Conservation (phyloP, 2,888 invertebrate species). For the Ametastegia equiseti region DNA sequence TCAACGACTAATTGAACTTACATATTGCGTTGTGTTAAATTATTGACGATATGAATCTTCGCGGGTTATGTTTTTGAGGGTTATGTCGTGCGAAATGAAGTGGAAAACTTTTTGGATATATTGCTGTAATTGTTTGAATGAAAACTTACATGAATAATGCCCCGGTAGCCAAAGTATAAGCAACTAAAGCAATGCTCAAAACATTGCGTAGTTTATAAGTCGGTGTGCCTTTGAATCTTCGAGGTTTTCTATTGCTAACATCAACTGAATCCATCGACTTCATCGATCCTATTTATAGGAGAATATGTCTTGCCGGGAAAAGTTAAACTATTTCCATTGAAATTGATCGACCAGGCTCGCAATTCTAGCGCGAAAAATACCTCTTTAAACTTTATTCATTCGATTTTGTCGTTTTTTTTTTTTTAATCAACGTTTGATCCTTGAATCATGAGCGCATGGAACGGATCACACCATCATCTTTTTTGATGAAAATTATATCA, state of each 20-base stretch:
- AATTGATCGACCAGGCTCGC: background rate
- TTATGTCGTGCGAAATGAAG: background rate
- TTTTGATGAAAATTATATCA: too few species aligned
- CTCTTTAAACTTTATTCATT: background rate
- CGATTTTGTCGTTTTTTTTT: too few species aligned
- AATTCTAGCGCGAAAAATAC: background rate
- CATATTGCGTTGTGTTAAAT: too few species aligned
- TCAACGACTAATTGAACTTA: too few species aligned
- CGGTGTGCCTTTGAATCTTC: conserved; percentile 63
- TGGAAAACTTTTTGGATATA: background rate
- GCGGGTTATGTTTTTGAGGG: too few species aligned
- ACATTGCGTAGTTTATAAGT: conserved; percentile 50
- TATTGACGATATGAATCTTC: too few species aligned
- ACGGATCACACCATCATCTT: background rate
- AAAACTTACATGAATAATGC: conserved; percentile 8
- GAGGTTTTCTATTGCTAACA: conserved; percentile 59
- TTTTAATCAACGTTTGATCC: background rate
- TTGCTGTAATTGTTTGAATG: background rate
- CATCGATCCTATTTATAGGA: background rate
- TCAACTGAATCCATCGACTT: conserved; percentile 56
- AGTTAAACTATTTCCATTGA: background rate
- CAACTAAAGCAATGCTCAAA: conserved; percentile 46
- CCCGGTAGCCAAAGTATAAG: conserved; percentile 21
- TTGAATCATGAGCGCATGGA: background rate
- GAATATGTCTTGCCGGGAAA: background rate